Base-by-base conservation (phyloP, 2,888 invertebrate genomes). In the Elmis aenea region DNA sequence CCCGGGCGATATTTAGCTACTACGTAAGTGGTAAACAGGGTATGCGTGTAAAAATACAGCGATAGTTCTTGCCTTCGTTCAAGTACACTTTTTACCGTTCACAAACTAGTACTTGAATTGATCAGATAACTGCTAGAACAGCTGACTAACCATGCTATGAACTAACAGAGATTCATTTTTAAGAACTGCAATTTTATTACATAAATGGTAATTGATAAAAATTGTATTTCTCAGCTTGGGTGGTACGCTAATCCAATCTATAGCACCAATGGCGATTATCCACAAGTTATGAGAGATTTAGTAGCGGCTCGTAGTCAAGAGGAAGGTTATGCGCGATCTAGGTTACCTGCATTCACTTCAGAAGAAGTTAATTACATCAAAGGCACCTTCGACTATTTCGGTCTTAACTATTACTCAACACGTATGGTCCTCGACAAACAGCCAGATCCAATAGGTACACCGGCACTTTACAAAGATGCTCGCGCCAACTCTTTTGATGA, bases 301-400 rank as follows among this genome's bases (percentile, higher is more conserved):
- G 30, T 45, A 6, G 25, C 11, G 6, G 14, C 3, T 9, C 34
- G 23, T 5, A 45, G 45, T 11, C 20, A 29, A 34, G 9, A 16
- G 14, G 42, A 45, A 34, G 25, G 33, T 6, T 38, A 38, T 15
- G 12, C 32, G 6, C 6, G 26, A 9, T 42, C 45, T 10, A 28
- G 45, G 22, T 26, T 45, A 10, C 30, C 26, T 5, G 21, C 12
- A 6, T 26, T 45, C 13, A 43, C 49, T 4, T 13, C 28, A 8
- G 42, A 42, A 9, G 51, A 54, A 39, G 40, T 55, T 5, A 26
- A 26, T 6, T 30, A 20, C 23, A 42, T 42, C 13, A 42, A 50
- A 56, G 74, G 72, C 2, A 62, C 70, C 10, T 58, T 60, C 5
- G 74, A 75, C 48, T 73, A 69, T 49, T 58, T 73, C 28, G 72